Percentiles rank a stretch among this genome's conserved stretches.
Evolutionary conservation across 2,113 vertebrate species (phyloP).

Genomic region (Pitta sordida): DNA sequence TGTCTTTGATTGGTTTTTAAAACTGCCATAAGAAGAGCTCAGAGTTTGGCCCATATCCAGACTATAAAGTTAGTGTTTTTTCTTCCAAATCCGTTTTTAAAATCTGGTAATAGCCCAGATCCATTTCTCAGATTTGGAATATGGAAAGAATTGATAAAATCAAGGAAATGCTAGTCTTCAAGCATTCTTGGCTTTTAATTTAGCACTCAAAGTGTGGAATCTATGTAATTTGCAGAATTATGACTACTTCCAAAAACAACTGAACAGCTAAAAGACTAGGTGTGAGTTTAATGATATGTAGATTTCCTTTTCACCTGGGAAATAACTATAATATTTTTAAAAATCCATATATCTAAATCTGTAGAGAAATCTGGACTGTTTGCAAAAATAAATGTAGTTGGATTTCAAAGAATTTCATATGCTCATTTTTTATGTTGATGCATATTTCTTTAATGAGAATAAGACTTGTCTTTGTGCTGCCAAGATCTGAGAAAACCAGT

Average conservation of each 20-base stretch:
- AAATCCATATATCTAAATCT: not conserved
- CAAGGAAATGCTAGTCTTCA: not conserved
- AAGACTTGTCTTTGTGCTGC: not conserved
- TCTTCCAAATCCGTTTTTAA: slow-evolving; percentile 11
- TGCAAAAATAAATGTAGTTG: not conserved
- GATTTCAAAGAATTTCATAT: not conserved
- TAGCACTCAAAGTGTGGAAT: not conserved
- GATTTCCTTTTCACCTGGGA: not conserved
- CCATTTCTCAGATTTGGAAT: slow-evolving; percentile 15
- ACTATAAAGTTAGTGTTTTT: not conserved
- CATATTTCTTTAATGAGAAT: not conserved
- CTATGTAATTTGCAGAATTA: not conserved
- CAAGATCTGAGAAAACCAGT: not conserved
- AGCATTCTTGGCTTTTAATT: not conserved
- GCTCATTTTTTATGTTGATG: not conserved
- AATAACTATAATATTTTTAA: not conserved
- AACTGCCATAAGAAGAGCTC: not conserved
- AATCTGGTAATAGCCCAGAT: not conserved
- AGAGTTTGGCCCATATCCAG: not conserved
- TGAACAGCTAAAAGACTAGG: not conserved
- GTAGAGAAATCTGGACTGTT: not conserved
- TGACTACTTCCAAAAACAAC: not conserved
- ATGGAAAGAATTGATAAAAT: not conserved
- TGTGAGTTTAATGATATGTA: not conserved
- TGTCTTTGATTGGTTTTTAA: not conserved